phyloP scores from a whole-genome alignment of 2,797 vertebrate genomes.

The Sebastes wilsoni region DNA sequence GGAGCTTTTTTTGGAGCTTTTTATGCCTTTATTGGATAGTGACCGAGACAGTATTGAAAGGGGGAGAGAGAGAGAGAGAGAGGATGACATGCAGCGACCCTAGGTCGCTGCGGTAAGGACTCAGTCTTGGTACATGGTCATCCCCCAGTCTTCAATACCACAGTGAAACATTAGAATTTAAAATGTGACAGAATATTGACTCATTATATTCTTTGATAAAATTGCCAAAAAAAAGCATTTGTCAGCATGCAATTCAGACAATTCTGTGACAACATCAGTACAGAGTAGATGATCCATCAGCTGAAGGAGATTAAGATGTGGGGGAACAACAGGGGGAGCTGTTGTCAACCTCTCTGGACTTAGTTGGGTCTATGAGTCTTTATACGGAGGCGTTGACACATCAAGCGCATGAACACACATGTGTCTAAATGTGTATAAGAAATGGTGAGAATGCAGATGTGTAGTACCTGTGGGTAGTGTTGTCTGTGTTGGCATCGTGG shows the following conservation, averaged over 20 bases:
- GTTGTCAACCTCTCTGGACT: background rate
- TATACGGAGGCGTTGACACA: background rate
- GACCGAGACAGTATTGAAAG: too few species aligned
- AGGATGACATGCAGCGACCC: too few species aligned
- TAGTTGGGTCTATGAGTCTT: background rate
- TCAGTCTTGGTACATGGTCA: background rate
- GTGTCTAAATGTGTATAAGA: background rate
- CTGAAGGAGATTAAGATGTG: background rate
- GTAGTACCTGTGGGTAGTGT: slow-evolving; percentile 91
- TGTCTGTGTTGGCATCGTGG: slow-evolving; percentile 95
- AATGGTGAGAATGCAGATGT: background rate
- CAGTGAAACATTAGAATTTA: background rate
- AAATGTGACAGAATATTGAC: background rate
- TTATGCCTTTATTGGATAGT: too few species aligned
- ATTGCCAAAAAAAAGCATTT: background rate
- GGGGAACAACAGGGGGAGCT: slow-evolving; percentile 52
- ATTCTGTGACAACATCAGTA: background rate
- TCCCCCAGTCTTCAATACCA: background rate
- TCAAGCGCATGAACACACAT: background rate
- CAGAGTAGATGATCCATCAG: background rate
- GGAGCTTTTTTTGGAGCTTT: too few species aligned
- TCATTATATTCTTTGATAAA: background rate
- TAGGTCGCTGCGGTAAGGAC: too few species aligned
- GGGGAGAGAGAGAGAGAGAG: too few species aligned
- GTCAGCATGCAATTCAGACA: background rate